Evolutionary conservation across 2,113 vertebrate genomes (phyloP).

Genomic region (Periophthalmodon schlosseri): DNA sequence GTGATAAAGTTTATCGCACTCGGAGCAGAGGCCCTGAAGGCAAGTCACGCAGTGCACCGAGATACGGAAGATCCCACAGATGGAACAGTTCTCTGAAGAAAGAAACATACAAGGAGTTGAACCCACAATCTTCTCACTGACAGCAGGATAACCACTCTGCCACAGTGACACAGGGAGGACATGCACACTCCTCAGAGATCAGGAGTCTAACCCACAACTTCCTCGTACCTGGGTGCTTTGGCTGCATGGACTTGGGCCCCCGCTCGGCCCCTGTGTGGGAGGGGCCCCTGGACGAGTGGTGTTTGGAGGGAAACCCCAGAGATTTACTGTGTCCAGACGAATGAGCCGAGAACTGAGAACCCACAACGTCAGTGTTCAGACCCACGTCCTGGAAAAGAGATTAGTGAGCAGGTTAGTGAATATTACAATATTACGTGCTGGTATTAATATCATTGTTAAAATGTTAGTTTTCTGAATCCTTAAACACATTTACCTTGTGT

Average conservation of each 20-base stretch:
- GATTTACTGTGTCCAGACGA: constrained; percentile 51
- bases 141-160: neutral
- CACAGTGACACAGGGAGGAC: neutral
- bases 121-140: too few relatives aligned
- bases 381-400: constrained; percentile 52
- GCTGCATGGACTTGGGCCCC: constrained; percentile 40
- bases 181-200: neutral
- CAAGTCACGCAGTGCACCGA: constrained; percentile 79
- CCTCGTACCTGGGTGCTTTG: constrained; percentile 58
- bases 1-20: constrained; percentile 85
- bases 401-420: too few relatives aligned
- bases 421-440: neutral
- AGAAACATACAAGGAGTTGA: neutral
- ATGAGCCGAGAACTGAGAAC: constrained; percentile 18
- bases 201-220: neutral
- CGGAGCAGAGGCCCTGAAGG: constrained; percentile 78
- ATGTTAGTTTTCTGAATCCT: neutral
- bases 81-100: constrained; percentile 74
- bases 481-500: constrained; percentile 63
- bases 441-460: too few relatives aligned
- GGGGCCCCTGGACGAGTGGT: constrained; percentile 29
- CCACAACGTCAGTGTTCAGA: constrained; percentile 54
- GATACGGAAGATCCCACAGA: constrained; percentile 82
- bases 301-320: constrained; percentile 47
- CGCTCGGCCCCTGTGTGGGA: constrained; percentile 39